Percentiles rank a stretch among this genome's conserved stretches.
Evolutionary conservation across 1,140 invertebrate genomes (phyloP).

Genomic region (Drosophila navojoa): DNA sequence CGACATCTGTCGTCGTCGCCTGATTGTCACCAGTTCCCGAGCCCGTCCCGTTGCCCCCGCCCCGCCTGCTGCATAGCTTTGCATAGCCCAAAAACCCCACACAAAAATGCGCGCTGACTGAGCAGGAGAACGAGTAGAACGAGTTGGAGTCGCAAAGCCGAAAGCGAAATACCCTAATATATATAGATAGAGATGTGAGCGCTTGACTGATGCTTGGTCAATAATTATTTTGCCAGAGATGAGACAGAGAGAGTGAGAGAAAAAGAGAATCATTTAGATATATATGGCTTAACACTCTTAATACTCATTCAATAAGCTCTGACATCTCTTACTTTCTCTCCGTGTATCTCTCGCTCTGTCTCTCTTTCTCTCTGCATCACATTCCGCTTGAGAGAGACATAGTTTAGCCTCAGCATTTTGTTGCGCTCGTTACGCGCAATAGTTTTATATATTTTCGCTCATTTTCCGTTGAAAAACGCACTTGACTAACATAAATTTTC

Average conservation of each 20-base stretch:
- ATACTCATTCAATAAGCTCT: too few relatives aligned
- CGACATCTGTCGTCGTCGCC: constrained; percentile 48
- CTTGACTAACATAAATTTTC: constrained; percentile 83
- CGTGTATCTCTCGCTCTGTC: too few relatives aligned
- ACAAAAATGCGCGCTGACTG: constrained; percentile 16
- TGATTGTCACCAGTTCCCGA: constrained; percentile 36
- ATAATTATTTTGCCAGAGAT: too few relatives aligned
- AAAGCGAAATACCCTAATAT: neutral
- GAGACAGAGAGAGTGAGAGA: too few relatives aligned
- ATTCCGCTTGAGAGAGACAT: neutral
- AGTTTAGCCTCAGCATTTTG: constrained; percentile 4
- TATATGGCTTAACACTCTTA: neutral
- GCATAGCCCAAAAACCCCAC: constrained; percentile 27
- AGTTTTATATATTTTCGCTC: constrained; percentile 73
- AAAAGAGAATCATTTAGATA: too few relatives aligned
- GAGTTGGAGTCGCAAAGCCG: neutral
- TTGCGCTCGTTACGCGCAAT: constrained; percentile 70
- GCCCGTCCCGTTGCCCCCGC: neutral
- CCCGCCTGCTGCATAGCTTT: constrained; percentile 15
- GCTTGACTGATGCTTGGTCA: too few relatives aligned
- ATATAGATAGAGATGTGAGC: too few relatives aligned
- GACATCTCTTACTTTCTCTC: too few relatives aligned
- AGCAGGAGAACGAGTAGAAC: neutral
- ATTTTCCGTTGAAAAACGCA: constrained; percentile 79
- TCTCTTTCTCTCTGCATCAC: neutral